Evolutionary conservation across 2,888 invertebrate genomes (phyloP).

Genomic region (Drosophila antonietae): DNA sequence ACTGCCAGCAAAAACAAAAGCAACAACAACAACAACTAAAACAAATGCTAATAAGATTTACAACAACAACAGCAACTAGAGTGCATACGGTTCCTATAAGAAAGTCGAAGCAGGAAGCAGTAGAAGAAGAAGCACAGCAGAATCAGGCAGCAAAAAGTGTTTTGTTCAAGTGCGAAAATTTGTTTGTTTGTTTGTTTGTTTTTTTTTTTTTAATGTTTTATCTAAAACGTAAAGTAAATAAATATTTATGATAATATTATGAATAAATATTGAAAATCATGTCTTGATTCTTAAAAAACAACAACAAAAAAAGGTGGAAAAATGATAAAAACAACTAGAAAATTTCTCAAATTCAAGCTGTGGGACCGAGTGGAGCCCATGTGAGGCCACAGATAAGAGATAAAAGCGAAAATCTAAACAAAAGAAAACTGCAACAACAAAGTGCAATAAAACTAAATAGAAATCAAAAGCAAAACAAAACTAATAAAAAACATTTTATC

Average conservation of each 20-base stretch:
- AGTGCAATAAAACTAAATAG: slow-evolving; percentile 48
- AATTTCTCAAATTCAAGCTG: slow-evolving; percentile 42
- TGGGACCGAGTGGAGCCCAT: slow-evolving; percentile 27
- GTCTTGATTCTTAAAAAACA: slow-evolving; percentile 22
- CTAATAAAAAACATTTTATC: slow-evolving; percentile 37
- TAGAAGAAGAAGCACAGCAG: slow-evolving; percentile 7
- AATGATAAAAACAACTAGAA: slow-evolving; percentile 41
- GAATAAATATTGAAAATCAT: slow-evolving; percentile 13
- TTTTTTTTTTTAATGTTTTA: slow-evolving; percentile 39
- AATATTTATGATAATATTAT: slow-evolving; percentile 5
- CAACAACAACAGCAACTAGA: slow-evolving; percentile 37
- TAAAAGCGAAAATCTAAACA: slow-evolving; percentile 5
- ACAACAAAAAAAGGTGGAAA: slow-evolving; percentile 23
- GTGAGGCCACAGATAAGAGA: slow-evolving; percentile 19
- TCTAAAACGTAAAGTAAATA: slow-evolving; percentile 8
- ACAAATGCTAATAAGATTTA: slow-evolving; percentile 42
- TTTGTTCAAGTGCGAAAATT: slow-evolving; percentile 42
- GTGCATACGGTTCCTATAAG: slow-evolving; percentile 61
- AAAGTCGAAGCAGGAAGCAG: slow-evolving; percentile 14
- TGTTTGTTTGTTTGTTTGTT: slow-evolving; percentile 40
- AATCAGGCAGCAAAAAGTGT: slow-evolving; percentile 17
- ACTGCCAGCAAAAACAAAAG: slow-evolving; percentile 31
- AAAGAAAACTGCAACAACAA: slow-evolving; percentile 15
- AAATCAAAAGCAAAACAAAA: slow-evolving; percentile 20
- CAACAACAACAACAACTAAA: slow-evolving; percentile 30